These are phyloP conservation scores for Corythaixoides concolor DNA, from an alignment of 2,113 vertebrate species.

Conservation along the genomic window DNA sequence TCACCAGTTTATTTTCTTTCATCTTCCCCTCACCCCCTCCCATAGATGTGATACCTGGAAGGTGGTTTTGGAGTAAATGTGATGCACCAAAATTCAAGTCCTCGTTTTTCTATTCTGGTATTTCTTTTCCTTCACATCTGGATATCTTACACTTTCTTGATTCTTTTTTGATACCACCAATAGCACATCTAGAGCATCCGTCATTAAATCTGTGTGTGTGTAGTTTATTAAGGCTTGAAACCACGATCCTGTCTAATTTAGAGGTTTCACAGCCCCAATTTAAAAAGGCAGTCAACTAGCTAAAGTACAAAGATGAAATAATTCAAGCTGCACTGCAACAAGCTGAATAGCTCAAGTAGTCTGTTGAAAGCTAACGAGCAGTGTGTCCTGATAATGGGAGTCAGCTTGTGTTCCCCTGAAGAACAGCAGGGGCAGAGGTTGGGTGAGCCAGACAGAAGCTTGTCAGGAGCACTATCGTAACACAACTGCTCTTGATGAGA, in stretches of 20 bases:
- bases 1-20: not conserved
- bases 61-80: not conserved
- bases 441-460: not conserved
- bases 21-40: not conserved
- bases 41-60: not conserved
- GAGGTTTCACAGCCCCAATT: not conserved
- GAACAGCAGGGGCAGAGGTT: not conserved
- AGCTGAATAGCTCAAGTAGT: not conserved
- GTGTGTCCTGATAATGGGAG: not conserved
- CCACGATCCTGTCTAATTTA: not conserved
- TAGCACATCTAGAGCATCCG: not conserved
- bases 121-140: not conserved
- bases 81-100: not conserved
- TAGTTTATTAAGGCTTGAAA: not conserved
- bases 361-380: not conserved
- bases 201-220: not conserved
- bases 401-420: not conserved
- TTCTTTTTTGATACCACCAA: not conserved
- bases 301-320: not conserved
- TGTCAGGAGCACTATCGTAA: not conserved
- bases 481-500: not conserved
- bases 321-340: not conserved
- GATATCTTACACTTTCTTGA: not conserved
- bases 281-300: not conserved
- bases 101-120: not conserved